These are phyloP conservation scores for Athetis lepigone DNA, from an alignment of 2,888 invertebrate genomes.

Conservation along the genomic window DNA sequence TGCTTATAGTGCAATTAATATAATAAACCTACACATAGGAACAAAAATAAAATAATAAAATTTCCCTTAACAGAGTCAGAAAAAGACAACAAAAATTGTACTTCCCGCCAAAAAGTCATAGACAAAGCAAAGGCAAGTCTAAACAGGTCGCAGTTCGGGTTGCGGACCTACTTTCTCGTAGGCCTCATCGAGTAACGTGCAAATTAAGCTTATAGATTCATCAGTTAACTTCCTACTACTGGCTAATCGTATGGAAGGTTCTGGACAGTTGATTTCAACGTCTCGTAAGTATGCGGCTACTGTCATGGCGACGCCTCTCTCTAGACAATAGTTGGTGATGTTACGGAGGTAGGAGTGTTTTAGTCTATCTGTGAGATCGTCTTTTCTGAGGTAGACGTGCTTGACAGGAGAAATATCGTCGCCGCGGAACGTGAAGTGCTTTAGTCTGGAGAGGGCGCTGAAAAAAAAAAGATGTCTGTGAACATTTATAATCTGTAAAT, in stretches of 20 bases:
- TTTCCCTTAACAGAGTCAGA: conserved; percentile 16
- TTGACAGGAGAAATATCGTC: conserved; percentile 93
- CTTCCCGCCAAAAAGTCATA: conserved; percentile 45
- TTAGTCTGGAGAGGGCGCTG: conserved; percentile 84
- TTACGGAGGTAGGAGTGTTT: conserved; percentile 90
- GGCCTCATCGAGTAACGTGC: conserved; percentile 81
- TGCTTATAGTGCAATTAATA: conserved; percentile 17
- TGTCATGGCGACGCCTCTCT: conserved; percentile 93
- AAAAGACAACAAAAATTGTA: conserved; percentile 53
- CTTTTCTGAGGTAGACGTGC: conserved; percentile 92
- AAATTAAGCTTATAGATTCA: conserved; percentile 90
- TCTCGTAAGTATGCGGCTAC: conserved; percentile 93
- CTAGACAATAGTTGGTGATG: conserved; percentile 92
- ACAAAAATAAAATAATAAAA: conserved; percentile 15
- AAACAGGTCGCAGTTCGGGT: conserved; percentile 72
- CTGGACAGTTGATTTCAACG: conserved; percentile 92
- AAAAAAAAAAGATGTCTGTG: neutral
- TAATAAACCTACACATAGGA: conserved; percentile 4
- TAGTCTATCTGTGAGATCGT: conserved; percentile 81
- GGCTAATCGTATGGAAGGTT: conserved; percentile 94
- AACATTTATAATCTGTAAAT: no score
- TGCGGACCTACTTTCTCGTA: conserved; percentile 82
- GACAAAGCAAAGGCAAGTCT: conserved; percentile 37
- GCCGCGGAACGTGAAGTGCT: conserved; percentile 89
- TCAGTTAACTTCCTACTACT: conserved; percentile 92